phyloP scores from a whole-genome alignment of 2,113 vertebrate genomes.

The Poeciliopsis occidentalis region DNA sequence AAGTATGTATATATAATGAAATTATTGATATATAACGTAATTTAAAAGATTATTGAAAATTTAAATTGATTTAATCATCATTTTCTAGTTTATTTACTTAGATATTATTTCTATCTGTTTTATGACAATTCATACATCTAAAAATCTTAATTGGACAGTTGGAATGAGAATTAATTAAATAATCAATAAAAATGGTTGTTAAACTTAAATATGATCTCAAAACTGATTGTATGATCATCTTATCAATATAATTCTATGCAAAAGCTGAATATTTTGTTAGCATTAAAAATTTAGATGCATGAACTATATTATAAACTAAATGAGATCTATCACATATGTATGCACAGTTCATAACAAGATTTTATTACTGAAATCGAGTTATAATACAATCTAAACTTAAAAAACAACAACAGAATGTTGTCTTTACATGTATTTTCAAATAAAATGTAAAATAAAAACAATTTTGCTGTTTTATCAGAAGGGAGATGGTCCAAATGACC shows the following conservation, averaged over 20 bases:
- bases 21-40: not conserved
- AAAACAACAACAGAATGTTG: not conserved
- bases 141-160: not conserved
- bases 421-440: too few species aligned
- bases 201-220: not conserved
- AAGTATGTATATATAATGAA: not conserved
- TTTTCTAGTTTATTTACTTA: not conserved
- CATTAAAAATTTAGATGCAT: constrained; percentile 6
- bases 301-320: constrained; percentile 4
- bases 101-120: not conserved
- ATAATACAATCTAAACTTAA: not conserved
- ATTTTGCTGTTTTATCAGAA: too few species aligned
- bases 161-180: not conserved
- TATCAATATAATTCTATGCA: not conserved
- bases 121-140: not conserved
- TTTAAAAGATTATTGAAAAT: not conserved
- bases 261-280: not conserved
- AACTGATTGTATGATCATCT: not conserved
- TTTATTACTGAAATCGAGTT: not conserved
- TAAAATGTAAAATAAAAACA: too few species aligned
- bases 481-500: too few species aligned
- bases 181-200: not conserved
- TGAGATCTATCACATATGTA: not conserved
- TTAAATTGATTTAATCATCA: not conserved
- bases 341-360: too few species aligned